phyloP scores from a whole-genome alignment of 2,888 invertebrate species.

The Cephalotes varians region DNA sequence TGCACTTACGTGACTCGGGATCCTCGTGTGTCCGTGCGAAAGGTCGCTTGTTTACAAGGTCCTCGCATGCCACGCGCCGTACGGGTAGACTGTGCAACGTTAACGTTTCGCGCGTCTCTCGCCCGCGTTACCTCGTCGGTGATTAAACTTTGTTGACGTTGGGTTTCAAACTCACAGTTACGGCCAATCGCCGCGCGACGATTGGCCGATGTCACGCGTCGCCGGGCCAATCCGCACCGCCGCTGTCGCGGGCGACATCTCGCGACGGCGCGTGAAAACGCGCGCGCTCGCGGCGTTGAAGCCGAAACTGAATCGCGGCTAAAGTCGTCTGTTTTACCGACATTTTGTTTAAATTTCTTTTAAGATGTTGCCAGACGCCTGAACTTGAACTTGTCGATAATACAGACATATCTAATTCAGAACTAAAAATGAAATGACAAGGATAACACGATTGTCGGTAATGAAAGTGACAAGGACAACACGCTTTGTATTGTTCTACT shows the following conservation, averaged over 20 bases:
- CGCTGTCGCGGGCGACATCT: slow-evolving; percentile 33
- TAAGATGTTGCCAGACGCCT: no score
- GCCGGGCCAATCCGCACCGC: slow-evolving; percentile 52
- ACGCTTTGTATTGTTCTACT: no score
- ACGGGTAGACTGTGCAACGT: slow-evolving; percentile 63
- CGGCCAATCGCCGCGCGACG: slow-evolving; percentile 62
- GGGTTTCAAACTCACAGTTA: slow-evolving; percentile 80
- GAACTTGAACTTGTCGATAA: no score
- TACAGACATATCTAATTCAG: no score
- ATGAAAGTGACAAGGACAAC: no score
- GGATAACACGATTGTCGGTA: no score
- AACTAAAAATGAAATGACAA: no score
- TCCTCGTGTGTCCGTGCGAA: background rate
- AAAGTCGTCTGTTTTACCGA: no score
- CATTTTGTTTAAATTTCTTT: no score
- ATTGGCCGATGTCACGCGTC: slow-evolving; percentile 53
- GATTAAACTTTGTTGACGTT: slow-evolving; percentile 78
- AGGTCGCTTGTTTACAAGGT: slow-evolving; percentile 59
- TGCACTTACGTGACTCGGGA: background rate
- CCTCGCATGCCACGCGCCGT: slow-evolving; percentile 51
- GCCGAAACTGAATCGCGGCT: no score
- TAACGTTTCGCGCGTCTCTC: slow-evolving; percentile 59
- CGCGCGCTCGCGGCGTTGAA: background rate
- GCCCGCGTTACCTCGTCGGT: slow-evolving; percentile 56
- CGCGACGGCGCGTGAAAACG: background rate